A percentile compares a stretch with the other conserved stretches of the same genome.
These are phyloP conservation scores for Astropecten irregularis DNA, from an alignment of 53 echinoderm and acorn worm genomes.

Conservation along the genomic window DNA sequence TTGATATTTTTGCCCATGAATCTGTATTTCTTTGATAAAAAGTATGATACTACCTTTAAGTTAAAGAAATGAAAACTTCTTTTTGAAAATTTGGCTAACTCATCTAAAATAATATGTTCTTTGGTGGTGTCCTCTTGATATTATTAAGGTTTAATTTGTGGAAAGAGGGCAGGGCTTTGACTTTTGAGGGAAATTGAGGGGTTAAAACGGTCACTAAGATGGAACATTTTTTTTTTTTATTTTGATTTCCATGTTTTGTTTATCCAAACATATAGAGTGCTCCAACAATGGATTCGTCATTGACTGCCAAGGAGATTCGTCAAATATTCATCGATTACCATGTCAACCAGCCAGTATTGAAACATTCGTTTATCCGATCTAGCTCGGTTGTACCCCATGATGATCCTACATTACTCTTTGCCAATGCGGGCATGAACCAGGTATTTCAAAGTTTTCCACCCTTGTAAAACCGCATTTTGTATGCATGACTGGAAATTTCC, in stretches of 20 bases:
- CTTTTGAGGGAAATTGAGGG: no score
- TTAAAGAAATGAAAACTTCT: no score
- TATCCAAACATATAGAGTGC: no score
- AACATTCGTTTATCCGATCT: conserved; percentile 85
- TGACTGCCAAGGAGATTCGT: conserved; percentile 80
- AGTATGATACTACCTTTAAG: no score
- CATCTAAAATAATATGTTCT: no score
- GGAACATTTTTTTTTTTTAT: background rate
- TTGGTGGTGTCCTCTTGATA: background rate
- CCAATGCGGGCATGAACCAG: conserved; percentile 99
- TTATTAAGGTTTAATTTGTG: background rate
- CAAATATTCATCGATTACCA: conserved; percentile 90
- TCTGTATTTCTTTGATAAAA: no score
- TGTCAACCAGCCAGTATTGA: conserved; percentile 65
- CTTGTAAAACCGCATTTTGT: no score
- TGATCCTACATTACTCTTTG: conserved; percentile 94
- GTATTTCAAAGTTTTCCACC: conserved; percentile 54
- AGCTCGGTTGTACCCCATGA: conserved; percentile 86
- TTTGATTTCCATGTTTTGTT: no score
- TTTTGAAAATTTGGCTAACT: no score
- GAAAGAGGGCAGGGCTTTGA: no score
- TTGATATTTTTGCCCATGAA: no score
- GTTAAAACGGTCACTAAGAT: no score
- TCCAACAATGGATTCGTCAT: conserved; percentile 91
- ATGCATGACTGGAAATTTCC: background rate